Conservation (phyloP, 2,113 vertebrate species). For the Heptranchias perlo region DNA sequence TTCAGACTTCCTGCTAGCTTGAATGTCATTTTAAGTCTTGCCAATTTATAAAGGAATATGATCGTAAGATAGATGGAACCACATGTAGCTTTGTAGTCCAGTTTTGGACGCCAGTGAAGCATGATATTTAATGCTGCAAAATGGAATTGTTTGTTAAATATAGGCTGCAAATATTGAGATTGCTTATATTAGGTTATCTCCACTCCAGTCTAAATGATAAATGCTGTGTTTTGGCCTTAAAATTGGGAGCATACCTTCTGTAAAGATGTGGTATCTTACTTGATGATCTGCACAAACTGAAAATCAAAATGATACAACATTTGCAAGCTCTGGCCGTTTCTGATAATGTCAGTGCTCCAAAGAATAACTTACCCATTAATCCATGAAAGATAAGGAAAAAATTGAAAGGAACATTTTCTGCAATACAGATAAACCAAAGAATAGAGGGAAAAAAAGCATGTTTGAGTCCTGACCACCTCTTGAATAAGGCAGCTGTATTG, state of each 20-base stretch:
- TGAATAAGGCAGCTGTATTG: not conserved
- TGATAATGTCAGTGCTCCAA: not conserved
- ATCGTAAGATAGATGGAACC: conserved; percentile 5
- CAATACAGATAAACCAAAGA: not conserved
- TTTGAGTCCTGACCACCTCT: not conserved
- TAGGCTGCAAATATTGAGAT: not conserved
- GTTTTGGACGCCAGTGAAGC: not conserved
- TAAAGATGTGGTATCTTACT: not conserved
- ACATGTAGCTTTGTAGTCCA: not conserved
- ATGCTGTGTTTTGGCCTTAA: not conserved
- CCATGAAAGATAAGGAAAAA: not conserved
- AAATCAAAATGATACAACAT: not conserved
- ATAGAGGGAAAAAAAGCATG: too few relatives aligned
- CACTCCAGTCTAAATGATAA: not conserved
- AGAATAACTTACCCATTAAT: not conserved
- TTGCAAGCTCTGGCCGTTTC: not conserved
- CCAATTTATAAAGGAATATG: not conserved
- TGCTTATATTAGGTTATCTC: not conserved
- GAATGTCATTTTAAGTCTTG: not conserved
- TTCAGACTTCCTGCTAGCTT: not conserved
- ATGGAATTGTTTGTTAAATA: not conserved
- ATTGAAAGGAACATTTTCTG: not conserved
- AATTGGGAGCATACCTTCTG: not conserved
- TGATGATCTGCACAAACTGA: not conserved
- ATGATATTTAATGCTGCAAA: not conserved